phyloP scores from a whole-genome alignment of 2,797 vertebrate species.

The Rhadinocentrus ornatus region DNA sequence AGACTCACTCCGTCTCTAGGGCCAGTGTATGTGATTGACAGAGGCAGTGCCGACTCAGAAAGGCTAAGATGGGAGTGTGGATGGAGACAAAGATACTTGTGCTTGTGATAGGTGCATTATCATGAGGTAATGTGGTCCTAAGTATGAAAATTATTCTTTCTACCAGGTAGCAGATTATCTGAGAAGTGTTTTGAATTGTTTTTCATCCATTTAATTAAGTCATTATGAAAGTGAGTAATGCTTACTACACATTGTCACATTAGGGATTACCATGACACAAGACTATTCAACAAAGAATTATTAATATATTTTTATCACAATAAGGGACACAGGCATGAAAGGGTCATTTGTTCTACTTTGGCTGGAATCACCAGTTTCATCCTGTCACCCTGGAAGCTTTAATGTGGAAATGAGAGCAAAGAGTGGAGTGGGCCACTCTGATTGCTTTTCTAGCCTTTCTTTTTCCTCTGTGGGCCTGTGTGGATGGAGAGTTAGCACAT shows the following conservation, averaged over 20 bases:
- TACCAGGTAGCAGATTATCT: slow-evolving; percentile 17
- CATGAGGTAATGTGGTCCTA: slow-evolving; percentile 20
- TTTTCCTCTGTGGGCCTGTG: slow-evolving; percentile 23
- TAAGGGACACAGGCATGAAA: slow-evolving; percentile 37
- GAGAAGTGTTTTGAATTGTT: slow-evolving; percentile 2
- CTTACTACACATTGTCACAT: slow-evolving; percentile 11
- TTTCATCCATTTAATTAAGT: slow-evolving; percentile 32
- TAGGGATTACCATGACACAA: slow-evolving; percentile 45
- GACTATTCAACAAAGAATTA: slow-evolving; percentile 24
- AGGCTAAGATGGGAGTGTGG: slow-evolving; percentile 14
- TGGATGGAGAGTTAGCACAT: slow-evolving; percentile 59
- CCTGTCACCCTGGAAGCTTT: slow-evolving; percentile 44
- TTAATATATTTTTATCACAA: slow-evolving; percentile 33
- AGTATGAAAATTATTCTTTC: slow-evolving; percentile 6
- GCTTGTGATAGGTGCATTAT: slow-evolving; percentile 27
- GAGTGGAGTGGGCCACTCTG: slow-evolving; percentile 28
- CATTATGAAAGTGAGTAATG: slow-evolving; percentile 30
- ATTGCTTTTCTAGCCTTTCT: slow-evolving; percentile 37
- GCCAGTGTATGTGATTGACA: slow-evolving; percentile 51
- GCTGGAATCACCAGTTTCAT: slow-evolving; percentile 43
- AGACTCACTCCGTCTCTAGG: slow-evolving; percentile 14
- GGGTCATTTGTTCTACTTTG: slow-evolving; percentile 56
- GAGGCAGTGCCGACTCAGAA: slow-evolving; percentile 51
- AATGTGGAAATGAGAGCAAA: slow-evolving; percentile 64
- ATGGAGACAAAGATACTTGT: slow-evolving; percentile 31